Evolutionary conservation across 2,113 vertebrate genomes (phyloP).

Genomic region (Plestiodon gilberti): DNA sequence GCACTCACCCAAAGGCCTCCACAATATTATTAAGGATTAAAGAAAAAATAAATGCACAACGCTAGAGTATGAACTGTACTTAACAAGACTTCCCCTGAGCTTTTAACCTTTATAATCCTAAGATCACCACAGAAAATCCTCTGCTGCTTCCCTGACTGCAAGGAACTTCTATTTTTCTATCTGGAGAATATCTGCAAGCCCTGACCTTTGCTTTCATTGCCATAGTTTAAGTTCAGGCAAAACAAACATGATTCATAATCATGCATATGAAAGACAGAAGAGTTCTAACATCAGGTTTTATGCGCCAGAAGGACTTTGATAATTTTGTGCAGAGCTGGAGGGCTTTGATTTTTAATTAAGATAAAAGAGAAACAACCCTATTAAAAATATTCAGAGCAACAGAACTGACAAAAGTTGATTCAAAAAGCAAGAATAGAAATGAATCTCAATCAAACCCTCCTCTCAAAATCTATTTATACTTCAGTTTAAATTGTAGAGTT

Average conservation of each 20-base stretch:
- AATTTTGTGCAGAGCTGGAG: background rate
- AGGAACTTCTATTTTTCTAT: background rate
- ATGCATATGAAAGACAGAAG: background rate
- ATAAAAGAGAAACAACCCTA: background rate
- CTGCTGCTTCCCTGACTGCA: background rate
- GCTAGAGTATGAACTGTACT: conserved; percentile 12
- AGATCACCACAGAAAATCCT: conserved; percentile 23
- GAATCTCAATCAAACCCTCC: background rate
- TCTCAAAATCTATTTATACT: background rate
- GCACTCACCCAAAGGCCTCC: conserved; percentile 26
- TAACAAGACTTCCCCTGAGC: conserved; percentile 32
- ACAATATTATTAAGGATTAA: conserved; percentile 49
- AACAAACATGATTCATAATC: background rate
- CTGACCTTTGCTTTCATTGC: background rate
- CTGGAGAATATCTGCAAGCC: background rate
- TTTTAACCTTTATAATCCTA: background rate
- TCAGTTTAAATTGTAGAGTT: background rate
- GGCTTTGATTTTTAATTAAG: background rate
- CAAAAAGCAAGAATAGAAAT: background rate
- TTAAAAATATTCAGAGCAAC: background rate
- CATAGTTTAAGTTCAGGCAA: background rate
- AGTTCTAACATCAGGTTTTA: background rate
- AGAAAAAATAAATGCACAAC: conserved; percentile 13
- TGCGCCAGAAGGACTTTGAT: accelerated
- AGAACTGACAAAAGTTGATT: background rate